Evolutionary conservation across 2,888 invertebrate species (phyloP).

Genomic region (Bursaphelenchus okinawaensis): DNA sequence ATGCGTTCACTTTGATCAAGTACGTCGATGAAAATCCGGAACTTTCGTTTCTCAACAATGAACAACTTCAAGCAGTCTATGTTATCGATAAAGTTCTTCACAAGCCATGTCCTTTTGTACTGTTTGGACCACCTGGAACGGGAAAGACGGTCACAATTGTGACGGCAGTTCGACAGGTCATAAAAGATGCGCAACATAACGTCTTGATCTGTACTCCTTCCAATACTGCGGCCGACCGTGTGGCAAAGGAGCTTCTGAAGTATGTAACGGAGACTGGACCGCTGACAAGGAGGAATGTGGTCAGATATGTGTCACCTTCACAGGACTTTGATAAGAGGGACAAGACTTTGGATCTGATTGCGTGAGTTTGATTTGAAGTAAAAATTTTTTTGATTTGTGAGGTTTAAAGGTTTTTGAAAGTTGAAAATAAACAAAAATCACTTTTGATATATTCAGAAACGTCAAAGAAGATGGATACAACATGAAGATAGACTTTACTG

Average conservation of each 20-base stretch:
- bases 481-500: neutral
- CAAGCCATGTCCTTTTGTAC: neutral
- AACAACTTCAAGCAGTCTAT: neutral
- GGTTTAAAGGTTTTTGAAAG: too few species aligned
- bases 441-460: neutral
- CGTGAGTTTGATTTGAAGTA: neutral
- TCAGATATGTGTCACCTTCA: neutral
- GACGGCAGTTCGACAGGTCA: conserved; percentile 2
- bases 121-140: conserved; percentile 12
- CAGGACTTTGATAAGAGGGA: neutral
- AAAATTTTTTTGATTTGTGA: neutral
- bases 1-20: too few species aligned
- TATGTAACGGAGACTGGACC: neutral
- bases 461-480: neutral
- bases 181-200: neutral
- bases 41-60: neutral
- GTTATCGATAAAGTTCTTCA: neutral
- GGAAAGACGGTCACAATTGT: conserved; percentile 3
- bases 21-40: neutral
- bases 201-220: conserved; percentile 15
- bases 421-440: neutral
- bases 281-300: neutral
- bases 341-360: neutral
- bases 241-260: conserved; percentile 1
- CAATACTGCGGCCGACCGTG: conserved; percentile 1